These are phyloP conservation scores for Drosophila emarginata DNA, from an alignment of 2,888 invertebrate genomes.

Conservation along the genomic window DNA sequence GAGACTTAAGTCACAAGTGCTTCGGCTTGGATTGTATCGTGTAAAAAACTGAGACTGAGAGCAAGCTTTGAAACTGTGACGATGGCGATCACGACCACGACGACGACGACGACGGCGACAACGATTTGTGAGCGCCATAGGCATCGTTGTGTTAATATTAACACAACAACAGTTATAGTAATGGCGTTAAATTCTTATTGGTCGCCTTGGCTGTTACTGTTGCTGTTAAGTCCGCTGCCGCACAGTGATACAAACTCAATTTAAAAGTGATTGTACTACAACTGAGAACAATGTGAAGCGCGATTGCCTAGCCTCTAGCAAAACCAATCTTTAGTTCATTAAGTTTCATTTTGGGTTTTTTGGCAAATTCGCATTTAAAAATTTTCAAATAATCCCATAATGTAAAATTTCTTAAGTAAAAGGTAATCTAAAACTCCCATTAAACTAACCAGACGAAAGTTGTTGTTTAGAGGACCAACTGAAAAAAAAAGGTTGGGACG, in stretches of 20 bases:
- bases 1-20: not conserved
- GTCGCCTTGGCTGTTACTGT: slow-evolving; percentile 12
- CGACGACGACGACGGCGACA: slow-evolving; percentile 2
- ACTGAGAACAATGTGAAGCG: too few relatives aligned
- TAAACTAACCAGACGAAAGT: not conserved
- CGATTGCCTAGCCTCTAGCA: too few relatives aligned
- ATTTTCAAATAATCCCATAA: not conserved
- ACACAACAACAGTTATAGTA: slow-evolving; percentile 32
- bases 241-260: slow-evolving; percentile 20
- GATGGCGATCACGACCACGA: not conserved
- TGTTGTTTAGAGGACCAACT: too few relatives aligned
- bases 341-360: too few relatives aligned
- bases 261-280: not conserved
- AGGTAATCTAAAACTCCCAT: not conserved
- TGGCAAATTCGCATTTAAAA: not conserved
- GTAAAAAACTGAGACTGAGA: slow-evolving; percentile 14
- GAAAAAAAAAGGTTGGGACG: too few relatives aligned
- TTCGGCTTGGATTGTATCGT: not conserved
- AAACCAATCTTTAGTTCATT: too few relatives aligned
- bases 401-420: not conserved
- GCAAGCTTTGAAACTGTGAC: slow-evolving; percentile 5
- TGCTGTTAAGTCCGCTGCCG: slow-evolving; percentile 23
- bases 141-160: slow-evolving; percentile 29
- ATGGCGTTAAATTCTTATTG: slow-evolving; percentile 56
- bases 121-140: not conserved